Evolutionary conservation across 1,140 invertebrate genomes (phyloP).

Genomic region (Heliconius nattereri): DNA sequence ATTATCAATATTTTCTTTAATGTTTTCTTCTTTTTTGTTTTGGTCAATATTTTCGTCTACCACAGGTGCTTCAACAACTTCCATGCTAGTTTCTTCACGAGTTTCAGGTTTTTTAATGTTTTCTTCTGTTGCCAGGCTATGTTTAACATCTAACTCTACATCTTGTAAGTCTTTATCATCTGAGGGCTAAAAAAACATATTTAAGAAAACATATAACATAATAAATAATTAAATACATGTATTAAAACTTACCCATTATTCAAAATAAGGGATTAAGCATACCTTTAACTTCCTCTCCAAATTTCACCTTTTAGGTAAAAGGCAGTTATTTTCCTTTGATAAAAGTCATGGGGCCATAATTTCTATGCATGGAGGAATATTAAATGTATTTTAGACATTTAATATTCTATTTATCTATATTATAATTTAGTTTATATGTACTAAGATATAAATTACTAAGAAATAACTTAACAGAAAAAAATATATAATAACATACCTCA

Average conservation of each 20-base stretch:
- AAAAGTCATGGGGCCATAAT: conserved; percentile 31
- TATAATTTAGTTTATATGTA: conserved; percentile 25
- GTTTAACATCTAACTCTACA: conserved; percentile 21
- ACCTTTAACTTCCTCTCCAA: conserved; percentile 32
- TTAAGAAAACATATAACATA: conserved; percentile 8
- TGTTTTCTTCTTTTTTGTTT: not conserved
- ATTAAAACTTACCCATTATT: conserved; percentile 27
- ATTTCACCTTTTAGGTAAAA: conserved; percentile 24
- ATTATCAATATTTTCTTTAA: not conserved
- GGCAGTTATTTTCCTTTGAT: conserved; percentile 30
- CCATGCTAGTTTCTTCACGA: not conserved
- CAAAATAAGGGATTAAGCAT: conserved; percentile 23
- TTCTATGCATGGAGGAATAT: conserved; percentile 34
- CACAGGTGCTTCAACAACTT: not conserved
- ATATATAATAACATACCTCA: conserved; percentile 3
- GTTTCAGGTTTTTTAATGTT: not conserved
- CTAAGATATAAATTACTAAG: conserved; percentile 2
- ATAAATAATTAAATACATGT: conserved; percentile 26
- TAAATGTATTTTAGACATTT: conserved; percentile 35
- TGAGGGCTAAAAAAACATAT: conserved; percentile 20
- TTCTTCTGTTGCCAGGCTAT: not conserved
- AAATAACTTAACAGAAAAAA: conserved; percentile 3
- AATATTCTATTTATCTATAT: conserved; percentile 30
- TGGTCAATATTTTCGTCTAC: not conserved
- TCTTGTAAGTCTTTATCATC: conserved; percentile 18